Conservation (phyloP, 2,113 vertebrate species). For the Scolopax mira region DNA sequence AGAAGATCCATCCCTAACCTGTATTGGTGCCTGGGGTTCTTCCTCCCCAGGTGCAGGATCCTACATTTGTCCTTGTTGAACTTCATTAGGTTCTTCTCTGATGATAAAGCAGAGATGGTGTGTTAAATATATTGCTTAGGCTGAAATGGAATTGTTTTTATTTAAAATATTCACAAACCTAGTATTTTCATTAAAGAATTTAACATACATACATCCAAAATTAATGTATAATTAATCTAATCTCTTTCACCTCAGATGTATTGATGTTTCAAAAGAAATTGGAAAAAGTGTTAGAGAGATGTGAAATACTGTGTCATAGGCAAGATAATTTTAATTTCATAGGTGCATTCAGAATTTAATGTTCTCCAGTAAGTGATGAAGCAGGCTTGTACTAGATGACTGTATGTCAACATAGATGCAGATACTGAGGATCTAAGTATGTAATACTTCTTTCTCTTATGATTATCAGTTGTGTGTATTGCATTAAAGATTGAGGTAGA, state of each 20-base stretch:
- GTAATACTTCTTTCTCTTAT: background rate
- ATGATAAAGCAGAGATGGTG: background rate
- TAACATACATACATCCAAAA: background rate
- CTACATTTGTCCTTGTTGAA: no score
- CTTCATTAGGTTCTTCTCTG: no score
- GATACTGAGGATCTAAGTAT: background rate
- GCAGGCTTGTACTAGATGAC: background rate
- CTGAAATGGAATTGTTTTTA: background rate
- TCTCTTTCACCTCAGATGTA: background rate
- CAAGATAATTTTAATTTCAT: background rate
- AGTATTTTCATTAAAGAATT: background rate
- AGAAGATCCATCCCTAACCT: no score
- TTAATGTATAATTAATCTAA: background rate
- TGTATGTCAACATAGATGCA: background rate
- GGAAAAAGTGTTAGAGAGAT: background rate
- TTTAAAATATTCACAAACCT: background rate
- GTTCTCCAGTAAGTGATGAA: background rate
- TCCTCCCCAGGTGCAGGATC: no score
- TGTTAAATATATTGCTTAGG: background rate
- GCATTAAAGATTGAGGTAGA: background rate
- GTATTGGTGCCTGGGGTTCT: no score
- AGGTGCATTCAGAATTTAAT: background rate
- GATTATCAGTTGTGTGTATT: background rate
- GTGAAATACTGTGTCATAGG: background rate
- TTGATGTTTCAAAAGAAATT: background rate